Base-by-base conservation (phyloP, 2,113 vertebrate genomes). In the Ammodytes dubius region DNA sequence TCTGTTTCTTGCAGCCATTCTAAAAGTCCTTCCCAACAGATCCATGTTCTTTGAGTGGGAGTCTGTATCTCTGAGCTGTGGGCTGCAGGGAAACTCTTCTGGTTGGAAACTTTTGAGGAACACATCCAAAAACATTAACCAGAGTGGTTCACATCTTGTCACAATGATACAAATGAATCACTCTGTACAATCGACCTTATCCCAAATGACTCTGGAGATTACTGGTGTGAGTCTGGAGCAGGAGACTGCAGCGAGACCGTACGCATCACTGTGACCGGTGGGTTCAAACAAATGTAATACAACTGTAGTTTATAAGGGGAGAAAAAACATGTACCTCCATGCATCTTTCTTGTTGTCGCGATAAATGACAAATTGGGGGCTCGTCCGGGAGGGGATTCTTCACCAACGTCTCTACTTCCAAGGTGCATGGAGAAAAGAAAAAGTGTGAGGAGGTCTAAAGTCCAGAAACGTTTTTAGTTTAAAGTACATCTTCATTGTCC, bases 31-130 rank as follows among this genome's bases (percentile, higher is more conserved):
- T 7, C 89, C 89, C 0, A 37, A 57, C 81, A 77, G 61, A 43
- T 52, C 66, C 57, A 87, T 89, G 87, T 89, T 91, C 69, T 84
- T 91, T 45, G 43, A 19, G 53, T 78, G 79, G 5, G 87, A 89
- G 10, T 40, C 53, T 0, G 0, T 89, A 1, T 9, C 12, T 17
- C 60, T 91, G 43, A 91, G 71, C 68, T 91, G 89, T 14, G 68
- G 2, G 13, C 3, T 4, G 19, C 49, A 8, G 46, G 56, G 47
- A 52, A 42, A 17, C 27, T 60, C 7, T 0, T 12, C 82, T 0
- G 45, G 12, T 0, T 89, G 85, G 89, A 87, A 0, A 1, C 1
- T 89, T 0, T 74, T 17, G 53, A 70, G 6, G 5, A 75, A 66
- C 64, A 89, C 27, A 0, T 2, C 70, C 8, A 0, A 0, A 0